A percentile compares a stretch with the other conserved stretches of the same genome.
Conservation (phyloP, 2,797 vertebrate species). For the Chromobotia macracanthus region DNA sequence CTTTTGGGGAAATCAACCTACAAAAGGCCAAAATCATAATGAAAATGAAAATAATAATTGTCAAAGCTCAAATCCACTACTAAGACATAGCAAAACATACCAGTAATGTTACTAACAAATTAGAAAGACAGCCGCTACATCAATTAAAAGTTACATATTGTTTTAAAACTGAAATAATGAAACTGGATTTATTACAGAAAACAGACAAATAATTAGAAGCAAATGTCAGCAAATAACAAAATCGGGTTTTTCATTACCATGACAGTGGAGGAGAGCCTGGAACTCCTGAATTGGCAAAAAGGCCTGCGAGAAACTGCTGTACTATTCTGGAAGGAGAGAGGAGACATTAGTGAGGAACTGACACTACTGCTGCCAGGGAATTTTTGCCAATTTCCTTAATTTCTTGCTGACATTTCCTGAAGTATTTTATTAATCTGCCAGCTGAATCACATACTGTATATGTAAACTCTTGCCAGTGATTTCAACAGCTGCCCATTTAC, state of each 20-base stretch:
- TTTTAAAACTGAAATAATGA: not conserved
- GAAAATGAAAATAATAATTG: too few relatives aligned
- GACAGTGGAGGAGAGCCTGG: slow-evolving; percentile 90
- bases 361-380: slow-evolving; percentile 13
- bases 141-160: not conserved
- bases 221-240: not conserved
- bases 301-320: slow-evolving; percentile 89
- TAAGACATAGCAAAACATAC: not conserved
- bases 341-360: slow-evolving; percentile 37
- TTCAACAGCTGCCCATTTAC: not conserved
- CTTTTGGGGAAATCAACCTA: too few relatives aligned
- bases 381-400: slow-evolving; percentile 11
- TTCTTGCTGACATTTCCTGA: not conserved
- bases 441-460: not conserved
- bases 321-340: slow-evolving; percentile 82
- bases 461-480: not conserved
- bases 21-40: too few relatives aligned
- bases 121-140: not conserved
- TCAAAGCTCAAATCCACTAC: not conserved
- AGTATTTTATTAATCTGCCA: not conserved
- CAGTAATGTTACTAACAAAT: not conserved
- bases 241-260: slow-evolving; percentile 78
- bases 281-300: slow-evolving; percentile 88
- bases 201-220: not conserved
- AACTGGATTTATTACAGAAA: not conserved